Base-by-base conservation (phyloP, 2,113 vertebrate genomes). In the Rhinolophus ferrumequinum region DNA sequence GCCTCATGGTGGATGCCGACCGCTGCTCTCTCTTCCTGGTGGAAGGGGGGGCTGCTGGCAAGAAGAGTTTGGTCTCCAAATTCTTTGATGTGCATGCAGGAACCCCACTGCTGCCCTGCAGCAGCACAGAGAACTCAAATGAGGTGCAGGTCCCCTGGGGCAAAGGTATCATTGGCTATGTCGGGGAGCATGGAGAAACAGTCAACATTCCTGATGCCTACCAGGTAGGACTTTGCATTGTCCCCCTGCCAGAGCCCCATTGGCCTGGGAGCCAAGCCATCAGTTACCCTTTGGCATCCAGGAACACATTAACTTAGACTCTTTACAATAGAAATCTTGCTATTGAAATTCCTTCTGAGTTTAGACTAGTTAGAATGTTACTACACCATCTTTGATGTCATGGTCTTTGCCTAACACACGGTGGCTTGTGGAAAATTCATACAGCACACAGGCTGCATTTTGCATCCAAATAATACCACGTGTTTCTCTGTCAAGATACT, bases 61-160 rank as follows among this genome's bases (percentile, higher is more conserved):
- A 99, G 98, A 99, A 99, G 98, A 99, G 99, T 47, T 98, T 99
- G 15, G 99, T 99, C 94, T 99, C 99, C 91, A 99, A 99, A 97
- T 99, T 99, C 98, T 99, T 99, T 95, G 99, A 99, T 95, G 99
- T 99, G 94, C 99, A 99, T 72, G 99, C 99, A 11, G 99, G 99
- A 21, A 99, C 99, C 90, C 99, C 99, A 2, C 98, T 99, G 92
- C 98, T 99, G 66, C 99, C 99, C 64, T 99, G 99, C 72, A 98
- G 99, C 96, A 99, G 98, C 94, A 98, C 97, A 5, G 99, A 99
- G 96, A 99, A 99, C 98, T 99, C 99, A 91, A 99, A 99, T 90
- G 99, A 99, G 98, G 99, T 99, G 94, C 99, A 99, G 98, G 99
- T 99, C 97, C 99, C 99, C 30, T 99, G 99, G 99, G 99, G 99